phyloP scores from a whole-genome alignment of 2,888 invertebrate genomes.

The Hypolimnas misippus region DNA sequence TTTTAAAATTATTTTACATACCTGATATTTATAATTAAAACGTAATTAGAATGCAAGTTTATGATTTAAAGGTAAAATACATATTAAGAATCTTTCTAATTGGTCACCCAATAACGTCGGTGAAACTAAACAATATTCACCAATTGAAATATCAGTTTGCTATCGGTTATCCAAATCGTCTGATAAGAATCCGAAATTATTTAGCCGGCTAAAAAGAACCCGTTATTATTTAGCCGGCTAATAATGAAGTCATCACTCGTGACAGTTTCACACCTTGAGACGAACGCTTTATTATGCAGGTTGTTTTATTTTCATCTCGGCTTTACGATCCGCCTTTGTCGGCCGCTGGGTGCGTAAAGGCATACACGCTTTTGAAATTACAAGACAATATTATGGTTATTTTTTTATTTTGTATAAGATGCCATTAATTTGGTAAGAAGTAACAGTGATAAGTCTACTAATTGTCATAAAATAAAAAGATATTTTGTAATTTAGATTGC shows the following conservation, averaged over 20 bases:
- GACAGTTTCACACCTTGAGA: slow-evolving; percentile 81
- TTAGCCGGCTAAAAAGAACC: slow-evolving; percentile 11
- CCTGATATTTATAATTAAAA: too few relatives aligned
- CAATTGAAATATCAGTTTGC: not conserved
- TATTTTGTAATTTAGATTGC: too few relatives aligned
- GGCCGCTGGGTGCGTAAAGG: slow-evolving; percentile 50
- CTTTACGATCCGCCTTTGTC: slow-evolving; percentile 72
- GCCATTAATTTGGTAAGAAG: not conserved
- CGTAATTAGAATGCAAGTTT: too few relatives aligned
- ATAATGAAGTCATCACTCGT: slow-evolving; percentile 82
- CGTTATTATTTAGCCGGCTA: slow-evolving; percentile 72
- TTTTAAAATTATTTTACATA: too few relatives aligned
- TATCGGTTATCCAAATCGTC: not conserved
- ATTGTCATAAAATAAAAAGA: too few relatives aligned
- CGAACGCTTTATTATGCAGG: slow-evolving; percentile 72
- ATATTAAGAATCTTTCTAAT: too few relatives aligned
- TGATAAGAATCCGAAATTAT: slow-evolving; percentile 5
- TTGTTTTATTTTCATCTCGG: slow-evolving; percentile 62
- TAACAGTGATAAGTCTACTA: too few relatives aligned
- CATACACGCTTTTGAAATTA: slow-evolving; percentile 19
- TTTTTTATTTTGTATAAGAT: not conserved
- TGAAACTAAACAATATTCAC: not conserved
- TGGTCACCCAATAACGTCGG: too few relatives aligned
- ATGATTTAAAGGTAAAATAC: too few relatives aligned
- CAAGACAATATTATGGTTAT: not conserved